Base-by-base conservation (phyloP, 1,140 invertebrate genomes). In the Sarcophaga bullata region DNA sequence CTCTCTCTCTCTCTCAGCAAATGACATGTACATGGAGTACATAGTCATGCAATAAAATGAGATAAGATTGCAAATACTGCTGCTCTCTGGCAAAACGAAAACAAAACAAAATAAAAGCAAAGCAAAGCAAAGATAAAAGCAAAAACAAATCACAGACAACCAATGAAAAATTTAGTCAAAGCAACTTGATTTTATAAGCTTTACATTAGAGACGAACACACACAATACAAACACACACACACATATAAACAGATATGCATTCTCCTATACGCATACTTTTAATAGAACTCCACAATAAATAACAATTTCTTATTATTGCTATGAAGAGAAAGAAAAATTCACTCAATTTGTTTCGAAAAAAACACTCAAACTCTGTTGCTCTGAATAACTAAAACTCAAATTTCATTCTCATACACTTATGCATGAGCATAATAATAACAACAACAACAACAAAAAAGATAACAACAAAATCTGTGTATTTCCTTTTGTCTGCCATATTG, bases 141-240 rank as follows among this genome's bases (percentile, higher is more conserved):
- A 84, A 84, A 85, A 86, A 85, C 85, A 90, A 90, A 90, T 90
- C 89, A 90, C 89, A 87, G 87, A 85, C 87, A 87, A 90, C 89
- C 89, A 90, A 90, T 90, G 89, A 90, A 90, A 90, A 90, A 90
- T 90, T 90, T 89, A 90, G 88, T 90, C 87, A 89, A 87, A 87
- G 88, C 87, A 89, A 90, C 89, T 90, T 89, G 88, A 90, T 90
- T 90, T 90, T 88, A 86, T 89, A 86, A 87, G 88, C 89, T 89
- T 88, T 89, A 86, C 86, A 82, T 73, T 13, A 85, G 84, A 84
- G 84, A 83, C 82, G 87, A 85, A 87, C 84, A 87, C 83, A 84
- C 82, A 85, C 82, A 84, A n/a, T 80, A 84, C 84, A 73, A 8
- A 80, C 80, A 84, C 19, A 73, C 76, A 73, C n/a, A n/a, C 73